phyloP scores from a whole-genome alignment of 2,113 vertebrate species.

The Hiodon alosoides region DNA sequence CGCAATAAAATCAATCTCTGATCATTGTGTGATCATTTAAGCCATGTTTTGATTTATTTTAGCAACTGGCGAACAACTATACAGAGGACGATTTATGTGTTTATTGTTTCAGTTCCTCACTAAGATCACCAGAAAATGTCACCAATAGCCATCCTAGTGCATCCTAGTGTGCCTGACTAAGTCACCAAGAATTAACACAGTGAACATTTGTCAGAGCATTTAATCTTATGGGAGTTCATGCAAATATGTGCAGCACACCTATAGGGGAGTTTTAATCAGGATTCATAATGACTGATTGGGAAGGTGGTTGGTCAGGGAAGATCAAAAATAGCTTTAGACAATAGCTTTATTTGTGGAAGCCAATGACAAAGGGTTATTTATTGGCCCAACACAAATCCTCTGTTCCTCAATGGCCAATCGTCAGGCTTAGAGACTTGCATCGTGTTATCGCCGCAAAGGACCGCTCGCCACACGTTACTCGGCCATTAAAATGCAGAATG shows the following conservation, averaged over 20 bases:
- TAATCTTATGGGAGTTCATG: not conserved
- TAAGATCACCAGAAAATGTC: too few relatives aligned
- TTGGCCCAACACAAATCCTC: constrained; percentile 69
- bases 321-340: constrained; percentile 72
- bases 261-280: constrained; percentile 76
- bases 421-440: constrained; percentile 57
- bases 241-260: constrained; percentile 39
- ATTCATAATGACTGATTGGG: constrained; percentile 50
- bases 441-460: constrained; percentile 49
- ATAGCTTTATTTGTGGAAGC: constrained; percentile 59
- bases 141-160: not conserved
- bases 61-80: too few relatives aligned
- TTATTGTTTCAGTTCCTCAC: too few relatives aligned
- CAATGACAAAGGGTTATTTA: constrained; percentile 76
- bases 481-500: constrained; percentile 56
- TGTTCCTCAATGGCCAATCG: constrained; percentile 61
- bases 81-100: too few relatives aligned
- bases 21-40: too few relatives aligned
- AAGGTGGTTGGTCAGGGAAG: constrained; percentile 71
- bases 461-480: constrained; percentile 49
- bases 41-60: too few relatives aligned
- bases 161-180: not conserved
- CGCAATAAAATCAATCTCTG: too few relatives aligned
- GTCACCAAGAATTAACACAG: not conserved
- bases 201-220: not conserved